Evolutionary conservation across 2,888 invertebrate genomes (phyloP), one percentile per base, ranked within the genome.

Genomic region (Cordilura impudica): DNA sequence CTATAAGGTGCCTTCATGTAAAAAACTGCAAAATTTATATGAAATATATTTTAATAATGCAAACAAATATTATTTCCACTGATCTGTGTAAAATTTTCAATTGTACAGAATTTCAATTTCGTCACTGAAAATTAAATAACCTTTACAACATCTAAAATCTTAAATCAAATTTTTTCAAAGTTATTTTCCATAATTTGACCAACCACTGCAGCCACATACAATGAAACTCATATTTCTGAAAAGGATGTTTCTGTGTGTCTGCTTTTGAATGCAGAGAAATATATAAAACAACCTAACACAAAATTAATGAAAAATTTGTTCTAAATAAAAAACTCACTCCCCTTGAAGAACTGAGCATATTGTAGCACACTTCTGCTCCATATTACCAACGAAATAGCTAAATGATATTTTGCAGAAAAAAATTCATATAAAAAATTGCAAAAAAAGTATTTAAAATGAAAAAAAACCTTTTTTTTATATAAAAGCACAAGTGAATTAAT

Each of bases 401-500:
- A 74, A 60, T 74, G 51, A 78, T 53, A 53, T 65, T 67, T 65
- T 73, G n/a, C 8, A 63, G 39, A 71, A 53, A 60, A 60, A 63
- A 26, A 18, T 35, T 63, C 53, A 54, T 51, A 18, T 43, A 51
- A 53, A 63, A 16, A 56, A 35, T 2, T 14, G 8, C 35, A 29
- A 49, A 43, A 49, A 54, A 61, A 51, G n/a, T 8, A 63, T 69
- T 70, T 70, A 75, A 70, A 78, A 74, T 66, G 65, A 70, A 51
- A 74, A 74, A n/a, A n/a, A 70, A 66, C 66, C 31, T 78, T 73
- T 73, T 78, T 73, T 73, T 78, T 63, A 56, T 61, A 49, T 53
- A 65, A n/a, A n/a, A 78, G 70, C 26, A 78, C 60, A 78, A 75
- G 70, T 75, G 53, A 60, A 78, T 75, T 78, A 78, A 75, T 71